Conservation (phyloP, 2,888 invertebrate species). For the Argynnis bischoffii region DNA sequence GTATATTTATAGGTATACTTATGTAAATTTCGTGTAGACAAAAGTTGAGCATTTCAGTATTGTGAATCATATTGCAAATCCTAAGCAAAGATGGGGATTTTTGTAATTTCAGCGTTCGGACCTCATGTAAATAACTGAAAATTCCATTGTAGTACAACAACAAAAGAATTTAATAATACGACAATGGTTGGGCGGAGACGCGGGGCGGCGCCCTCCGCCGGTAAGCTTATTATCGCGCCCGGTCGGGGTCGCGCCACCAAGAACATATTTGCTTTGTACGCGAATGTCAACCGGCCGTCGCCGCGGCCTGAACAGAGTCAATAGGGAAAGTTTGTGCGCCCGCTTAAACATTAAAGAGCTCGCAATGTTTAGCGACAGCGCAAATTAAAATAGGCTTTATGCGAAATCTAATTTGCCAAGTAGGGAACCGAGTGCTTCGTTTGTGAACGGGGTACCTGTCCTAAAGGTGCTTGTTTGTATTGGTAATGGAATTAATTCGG, state of each 20-base stretch:
- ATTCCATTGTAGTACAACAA: constrained; percentile 61
- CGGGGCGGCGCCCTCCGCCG: constrained; percentile 56
- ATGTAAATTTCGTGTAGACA: constrained; percentile 9
- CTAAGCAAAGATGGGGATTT: constrained; percentile 43
- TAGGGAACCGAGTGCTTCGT: constrained; percentile 64
- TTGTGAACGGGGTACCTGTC: constrained; percentile 62
- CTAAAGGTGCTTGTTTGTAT: constrained; percentile 70
- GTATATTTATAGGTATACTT: not conserved
- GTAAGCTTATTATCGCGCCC: constrained; percentile 76
- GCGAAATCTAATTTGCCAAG: constrained; percentile 80
- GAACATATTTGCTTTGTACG: constrained; percentile 75
- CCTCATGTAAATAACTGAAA: constrained; percentile 70
- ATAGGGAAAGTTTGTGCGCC: constrained; percentile 65
- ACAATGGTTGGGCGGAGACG: constrained; percentile 59
- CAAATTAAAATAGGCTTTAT: constrained; percentile 82
- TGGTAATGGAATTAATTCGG: constrained; percentile 77
- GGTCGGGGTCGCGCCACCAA: constrained; percentile 54
- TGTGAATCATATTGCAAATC: constrained; percentile 14
- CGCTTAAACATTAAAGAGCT: constrained; percentile 78
- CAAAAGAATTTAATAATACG: constrained; percentile 80
- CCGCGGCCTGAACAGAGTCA: constrained; percentile 59
- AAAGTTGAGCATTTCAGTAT: constrained; percentile 16
- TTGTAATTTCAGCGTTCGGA: constrained; percentile 61
- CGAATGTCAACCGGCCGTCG: constrained; percentile 68
- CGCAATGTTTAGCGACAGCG: constrained; percentile 75